A percentile compares a stretch with the other conserved stretches of the same genome.
These are phyloP conservation scores for Carterocephalus palaemon DNA, from an alignment of 2,888 invertebrate species.

Conservation along the genomic window DNA sequence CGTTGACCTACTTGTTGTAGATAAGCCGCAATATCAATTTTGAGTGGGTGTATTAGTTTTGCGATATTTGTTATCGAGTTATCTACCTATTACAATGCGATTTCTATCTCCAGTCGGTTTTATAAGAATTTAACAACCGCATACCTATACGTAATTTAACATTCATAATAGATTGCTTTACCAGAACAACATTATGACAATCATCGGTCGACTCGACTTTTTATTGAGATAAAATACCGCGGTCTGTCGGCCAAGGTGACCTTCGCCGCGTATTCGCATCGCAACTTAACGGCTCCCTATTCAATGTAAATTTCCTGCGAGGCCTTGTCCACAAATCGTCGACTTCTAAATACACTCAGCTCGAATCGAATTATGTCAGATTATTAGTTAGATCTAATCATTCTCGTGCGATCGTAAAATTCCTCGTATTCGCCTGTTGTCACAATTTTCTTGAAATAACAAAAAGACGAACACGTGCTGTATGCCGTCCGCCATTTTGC, in stretches of 20 bases:
- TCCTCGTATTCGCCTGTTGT: constrained; percentile 25
- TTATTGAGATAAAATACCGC: constrained; percentile 37
- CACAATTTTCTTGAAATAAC: constrained; percentile 52
- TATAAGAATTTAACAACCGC: constrained; percentile 1
- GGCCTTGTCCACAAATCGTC: constrained; percentile 46
- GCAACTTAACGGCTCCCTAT: constrained; percentile 62
- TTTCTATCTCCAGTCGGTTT: constrained; percentile 37
- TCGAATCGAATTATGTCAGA: constrained; percentile 27
- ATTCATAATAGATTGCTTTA: no score
- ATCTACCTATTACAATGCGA: constrained; percentile 38
- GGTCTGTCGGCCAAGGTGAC: constrained; percentile 69
- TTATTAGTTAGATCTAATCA: constrained; percentile 1
- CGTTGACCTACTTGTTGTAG: constrained; percentile 65
- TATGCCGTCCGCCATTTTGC: constrained; percentile 70
- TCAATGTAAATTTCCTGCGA: constrained; percentile 67
- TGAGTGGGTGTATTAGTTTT: constrained; percentile 55
- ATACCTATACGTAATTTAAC: no score
- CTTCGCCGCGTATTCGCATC: constrained; percentile 60
- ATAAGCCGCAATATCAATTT: constrained; percentile 59
- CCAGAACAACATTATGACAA: no score
- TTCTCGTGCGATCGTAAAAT: constrained; percentile 16
- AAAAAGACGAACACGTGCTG: constrained; percentile 66
- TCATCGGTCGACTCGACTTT: background rate
- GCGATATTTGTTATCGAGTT: constrained; percentile 56
- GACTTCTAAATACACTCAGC: constrained; percentile 42